Conservation (phyloP, 2,888 invertebrate species). For the Rhamphomyia laevipes region DNA sequence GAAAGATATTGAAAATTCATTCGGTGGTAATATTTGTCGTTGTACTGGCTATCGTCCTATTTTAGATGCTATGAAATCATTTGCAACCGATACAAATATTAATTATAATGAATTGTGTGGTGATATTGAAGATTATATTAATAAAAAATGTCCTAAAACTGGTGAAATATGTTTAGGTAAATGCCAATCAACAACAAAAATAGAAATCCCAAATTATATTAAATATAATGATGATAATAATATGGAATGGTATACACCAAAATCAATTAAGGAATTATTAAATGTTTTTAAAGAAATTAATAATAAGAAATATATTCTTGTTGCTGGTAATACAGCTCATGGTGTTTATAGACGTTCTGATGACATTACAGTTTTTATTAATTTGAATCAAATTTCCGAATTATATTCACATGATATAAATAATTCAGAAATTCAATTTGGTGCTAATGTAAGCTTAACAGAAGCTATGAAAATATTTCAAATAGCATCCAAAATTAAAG, state of each 20-base stretch:
- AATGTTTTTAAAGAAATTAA: slow-evolving; percentile 38
- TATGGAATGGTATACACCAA: slow-evolving; percentile 43
- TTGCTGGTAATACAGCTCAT: slow-evolving; percentile 60
- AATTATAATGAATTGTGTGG: slow-evolving; percentile 25
- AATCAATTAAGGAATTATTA: slow-evolving; percentile 41
- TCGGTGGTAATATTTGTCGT: slow-evolving; percentile 66
- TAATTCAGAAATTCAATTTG: slow-evolving; percentile 31
- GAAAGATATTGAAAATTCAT: slow-evolving; percentile 59
- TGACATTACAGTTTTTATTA: slow-evolving; percentile 41
- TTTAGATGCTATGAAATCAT: slow-evolving; percentile 65
- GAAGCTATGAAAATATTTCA: slow-evolving; percentile 41
- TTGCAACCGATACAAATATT: slow-evolving; percentile 48
- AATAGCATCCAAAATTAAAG: slow-evolving; percentile 30
- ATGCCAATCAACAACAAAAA: slow-evolving; percentile 25
- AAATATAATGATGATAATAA: slow-evolving; percentile 39
- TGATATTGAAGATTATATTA: slow-evolving; percentile 22
- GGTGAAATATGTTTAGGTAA: slow-evolving; percentile 21
- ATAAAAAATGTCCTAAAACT: slow-evolving; percentile 25
- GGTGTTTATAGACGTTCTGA: slow-evolving; percentile 38
- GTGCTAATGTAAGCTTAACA: slow-evolving; percentile 43
- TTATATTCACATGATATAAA: slow-evolving; percentile 38
- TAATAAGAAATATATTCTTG: slow-evolving; percentile 43
- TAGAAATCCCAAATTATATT: slow-evolving; percentile 41
- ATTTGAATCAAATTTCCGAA: slow-evolving; percentile 46
- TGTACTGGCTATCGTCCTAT: slow-evolving; percentile 73